Evolutionary conservation across 2,113 vertebrate species (phyloP).

Genomic region (Myxocyprinus asiaticus): DNA sequence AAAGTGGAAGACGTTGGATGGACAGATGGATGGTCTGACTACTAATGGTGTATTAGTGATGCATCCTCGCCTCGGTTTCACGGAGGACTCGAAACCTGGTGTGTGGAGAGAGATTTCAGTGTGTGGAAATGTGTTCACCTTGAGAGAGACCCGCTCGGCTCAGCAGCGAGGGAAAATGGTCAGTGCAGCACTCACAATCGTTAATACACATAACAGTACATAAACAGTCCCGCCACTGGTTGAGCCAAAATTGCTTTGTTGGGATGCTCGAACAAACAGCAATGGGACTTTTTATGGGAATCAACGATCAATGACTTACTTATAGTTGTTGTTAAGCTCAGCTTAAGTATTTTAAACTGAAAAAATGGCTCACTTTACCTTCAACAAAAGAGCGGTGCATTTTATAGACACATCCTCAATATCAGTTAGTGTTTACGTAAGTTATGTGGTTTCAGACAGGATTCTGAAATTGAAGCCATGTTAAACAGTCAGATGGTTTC

Average conservation of each 20-base stretch:
- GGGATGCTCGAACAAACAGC: no score
- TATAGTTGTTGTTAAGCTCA: no score
- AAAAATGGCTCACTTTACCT: no score
- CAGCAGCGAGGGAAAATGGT: slow-evolving; percentile 98
- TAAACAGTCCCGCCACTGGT: no score
- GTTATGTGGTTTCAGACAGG: background rate
- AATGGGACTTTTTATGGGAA: no score
- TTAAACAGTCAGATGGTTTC: slow-evolving; percentile 26
- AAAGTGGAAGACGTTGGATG: slow-evolving; percentile 94
- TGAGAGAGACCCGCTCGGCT: slow-evolving; percentile 94
- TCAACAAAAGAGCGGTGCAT: no score
- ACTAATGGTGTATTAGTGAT: slow-evolving; percentile 98
- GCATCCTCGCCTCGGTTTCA: slow-evolving; percentile 95
- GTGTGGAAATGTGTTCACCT: slow-evolving; percentile 94
- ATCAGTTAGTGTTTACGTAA: background rate
- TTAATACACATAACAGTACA: background rate
- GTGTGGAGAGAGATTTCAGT: slow-evolving; percentile 99
- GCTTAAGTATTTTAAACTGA: no score
- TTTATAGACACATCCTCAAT: background rate
- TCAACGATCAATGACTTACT: no score
- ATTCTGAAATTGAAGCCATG: slow-evolving; percentile 17
- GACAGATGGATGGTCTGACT: slow-evolving; percentile 97
- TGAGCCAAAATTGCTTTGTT: no score
- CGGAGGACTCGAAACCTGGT: slow-evolving; percentile 93
- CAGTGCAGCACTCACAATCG: slow-evolving; percentile 48